These are phyloP conservation scores for Aplysina aerophoba DNA, from an alignment of 37 sponge, comb jelly and placozoan species.

Conservation along the genomic window DNA sequence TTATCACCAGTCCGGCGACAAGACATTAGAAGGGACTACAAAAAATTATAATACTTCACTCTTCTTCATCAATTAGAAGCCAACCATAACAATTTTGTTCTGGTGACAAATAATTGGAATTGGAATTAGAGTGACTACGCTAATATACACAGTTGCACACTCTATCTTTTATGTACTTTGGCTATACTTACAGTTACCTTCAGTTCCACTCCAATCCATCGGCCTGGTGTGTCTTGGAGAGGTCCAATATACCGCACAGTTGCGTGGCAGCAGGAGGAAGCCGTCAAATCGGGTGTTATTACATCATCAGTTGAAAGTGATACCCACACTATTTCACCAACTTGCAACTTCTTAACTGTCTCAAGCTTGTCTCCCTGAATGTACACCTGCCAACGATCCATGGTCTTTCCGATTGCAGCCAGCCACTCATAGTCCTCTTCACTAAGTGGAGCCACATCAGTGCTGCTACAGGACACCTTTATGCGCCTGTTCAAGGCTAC, in stretches of 20 bases:
- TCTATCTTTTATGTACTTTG: too few species aligned
- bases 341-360: not conserved
- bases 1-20: too few species aligned
- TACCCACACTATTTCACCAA: not conserved
- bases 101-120: too few species aligned
- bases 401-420: not conserved
- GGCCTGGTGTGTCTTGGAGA: not conserved
- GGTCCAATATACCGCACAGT: conserved; percentile 22
- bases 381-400: not conserved
- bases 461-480: not conserved
- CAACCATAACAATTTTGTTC: too few species aligned
- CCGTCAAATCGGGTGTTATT: not conserved
- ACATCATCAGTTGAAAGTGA: not conserved
- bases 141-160: too few species aligned
- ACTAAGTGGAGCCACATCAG: not conserved
- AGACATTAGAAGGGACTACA: too few species aligned
- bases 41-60: too few species aligned
- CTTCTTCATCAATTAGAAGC: too few species aligned
- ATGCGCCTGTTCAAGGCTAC: not conserved
- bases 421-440: not conserved
- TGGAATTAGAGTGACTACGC: too few species aligned
- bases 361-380: not conserved
- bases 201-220: too few species aligned
- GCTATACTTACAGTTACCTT: too few species aligned
- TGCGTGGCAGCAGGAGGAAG: not conserved